These are phyloP conservation scores for Heterotilapia buettikoferi DNA, from an alignment of 2,113 vertebrate genomes.

Conservation along the genomic window DNA sequence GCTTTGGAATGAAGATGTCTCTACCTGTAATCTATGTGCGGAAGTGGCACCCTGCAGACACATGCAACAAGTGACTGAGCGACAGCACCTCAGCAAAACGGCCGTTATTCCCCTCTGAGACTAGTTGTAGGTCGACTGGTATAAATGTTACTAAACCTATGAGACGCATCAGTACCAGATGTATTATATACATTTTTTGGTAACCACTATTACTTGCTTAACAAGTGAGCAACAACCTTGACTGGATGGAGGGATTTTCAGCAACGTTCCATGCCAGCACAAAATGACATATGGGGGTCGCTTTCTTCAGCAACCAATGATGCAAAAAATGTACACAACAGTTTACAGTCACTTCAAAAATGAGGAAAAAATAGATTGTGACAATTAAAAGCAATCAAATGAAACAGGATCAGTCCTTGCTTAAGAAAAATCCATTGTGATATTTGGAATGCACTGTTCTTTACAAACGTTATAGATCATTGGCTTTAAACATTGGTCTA, in stretches of 20 bases:
- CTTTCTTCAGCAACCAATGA: constrained; percentile 77
- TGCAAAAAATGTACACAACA: constrained; percentile 87
- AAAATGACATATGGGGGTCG: constrained; percentile 58
- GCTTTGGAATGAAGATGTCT: constrained; percentile 78
- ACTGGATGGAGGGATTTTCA: constrained; percentile 65
- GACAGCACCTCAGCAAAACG: constrained; percentile 59
- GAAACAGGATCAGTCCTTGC: constrained; percentile 81
- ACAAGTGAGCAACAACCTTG: constrained; percentile 70
- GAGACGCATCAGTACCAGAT: constrained; percentile 73
- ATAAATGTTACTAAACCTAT: constrained; percentile 65
- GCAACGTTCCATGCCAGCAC: constrained; percentile 63
- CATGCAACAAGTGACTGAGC: constrained; percentile 57
- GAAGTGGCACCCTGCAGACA: constrained; percentile 70
- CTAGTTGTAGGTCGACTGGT: constrained; percentile 65
- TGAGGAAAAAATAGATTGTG: constrained; percentile 62
- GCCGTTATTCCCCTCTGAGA: constrained; percentile 70
- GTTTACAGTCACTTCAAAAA: constrained; percentile 80
- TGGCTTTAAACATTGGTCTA: constrained; percentile 81
- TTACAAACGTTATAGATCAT: constrained; percentile 80
- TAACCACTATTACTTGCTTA: constrained; percentile 75
- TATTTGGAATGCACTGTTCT: constrained; percentile 87
- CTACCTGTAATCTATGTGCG: constrained; percentile 64
- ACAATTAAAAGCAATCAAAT: constrained; percentile 71
- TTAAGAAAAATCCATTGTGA: constrained; percentile 73
- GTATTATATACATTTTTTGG: constrained; percentile 80